Percentiles rank a stretch among this genome's conserved stretches.
These are phyloP conservation scores for Dicrostonyx torquatus DNA, from an alignment of 2,797 vertebrate species.

Conservation along the genomic window DNA sequence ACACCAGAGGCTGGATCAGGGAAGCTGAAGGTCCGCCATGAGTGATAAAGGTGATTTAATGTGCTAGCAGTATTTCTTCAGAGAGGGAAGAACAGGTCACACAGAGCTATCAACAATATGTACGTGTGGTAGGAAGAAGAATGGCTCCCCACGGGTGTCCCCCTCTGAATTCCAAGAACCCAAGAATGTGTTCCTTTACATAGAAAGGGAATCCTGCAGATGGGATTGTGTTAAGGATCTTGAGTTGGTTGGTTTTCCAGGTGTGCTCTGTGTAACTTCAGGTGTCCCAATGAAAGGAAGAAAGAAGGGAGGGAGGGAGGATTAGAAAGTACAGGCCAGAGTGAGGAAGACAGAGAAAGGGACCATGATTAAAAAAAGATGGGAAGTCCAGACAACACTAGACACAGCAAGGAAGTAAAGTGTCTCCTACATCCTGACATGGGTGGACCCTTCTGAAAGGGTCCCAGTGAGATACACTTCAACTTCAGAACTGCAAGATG, in stretches of 20 bases:
- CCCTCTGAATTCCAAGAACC: conserved; percentile 7
- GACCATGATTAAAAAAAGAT: neutral
- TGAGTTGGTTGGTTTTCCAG: conserved; percentile 44
- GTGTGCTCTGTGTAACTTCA: conserved; percentile 18
- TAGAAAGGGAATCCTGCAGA: neutral
- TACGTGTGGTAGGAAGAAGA: neutral
- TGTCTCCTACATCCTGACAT: neutral
- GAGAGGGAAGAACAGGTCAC: neutral
- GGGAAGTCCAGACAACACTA: neutral
- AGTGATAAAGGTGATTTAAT: conserved; percentile 63
- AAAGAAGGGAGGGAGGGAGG: neutral
- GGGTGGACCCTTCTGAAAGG: too few relatives aligned
- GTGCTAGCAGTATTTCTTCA: conserved; percentile 45
- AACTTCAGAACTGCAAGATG: neutral
- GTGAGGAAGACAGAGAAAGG: neutral
- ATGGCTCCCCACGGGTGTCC: neutral
- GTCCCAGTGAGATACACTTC: neutral
- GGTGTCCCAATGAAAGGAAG: neutral
- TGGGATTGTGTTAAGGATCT: conserved; percentile 47
- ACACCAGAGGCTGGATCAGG: neutral
- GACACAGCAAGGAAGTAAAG: neutral
- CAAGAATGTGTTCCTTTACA: neutral
- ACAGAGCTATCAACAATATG: neutral
- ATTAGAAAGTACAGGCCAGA: neutral
- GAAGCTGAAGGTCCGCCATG: conserved; percentile 24